Base-by-base conservation (phyloP, 2,113 vertebrate genomes). In the Leptocoma aspasia region DNA sequence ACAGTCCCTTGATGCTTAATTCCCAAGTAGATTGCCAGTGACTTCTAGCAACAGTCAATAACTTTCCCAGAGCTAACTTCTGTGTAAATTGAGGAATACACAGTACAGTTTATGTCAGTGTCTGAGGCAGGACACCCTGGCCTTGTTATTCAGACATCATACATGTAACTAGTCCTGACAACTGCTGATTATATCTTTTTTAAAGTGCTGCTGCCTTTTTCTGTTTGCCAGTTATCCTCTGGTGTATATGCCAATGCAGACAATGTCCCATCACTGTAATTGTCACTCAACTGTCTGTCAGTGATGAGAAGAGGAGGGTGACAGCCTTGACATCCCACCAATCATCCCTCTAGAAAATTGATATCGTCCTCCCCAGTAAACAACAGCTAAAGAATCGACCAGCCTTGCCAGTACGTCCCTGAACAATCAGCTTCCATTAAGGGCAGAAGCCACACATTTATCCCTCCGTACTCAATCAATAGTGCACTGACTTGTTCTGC, bases 341-440 rank as follows among this genome's bases (percentile, higher is more conserved):
- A 97, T 98, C 98, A 98, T 97, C 93, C 95, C 92, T 89, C 96
- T 96, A 96, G 97, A 98, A 98, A 98, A 98, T 98, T 98, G 98
- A 98, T 98, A 98, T 97, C 93, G 97, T 98, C 98, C 98, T 98
- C 96, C 96, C 96, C 97, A 97, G 97, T 98, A 98, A 98, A 98
- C 98, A 98, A 98, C 97, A 98, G 97, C 97, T 97, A 96, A 88
- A 92, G 97, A 96, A 98, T 98, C 97, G 98, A 98, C 97, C 98
- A 97, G 97, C 95, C 97, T 97, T 96, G 54, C 96, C 2, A 2
- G 96, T 95, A 92, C 93, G 96, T 98, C 98, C 97, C 97, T 44
- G 97, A 98, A 98, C 98, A 98, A 98, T 98, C 98, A 98, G 97
- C 98, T 98, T 97, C 98, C 98, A 98, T 98, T 98, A 98, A 98